Percentiles rank a stretch among this genome's conserved stretches.
Evolutionary conservation across 2,797 vertebrate genomes (phyloP).

Genomic region (Gallinago stenura): DNA sequence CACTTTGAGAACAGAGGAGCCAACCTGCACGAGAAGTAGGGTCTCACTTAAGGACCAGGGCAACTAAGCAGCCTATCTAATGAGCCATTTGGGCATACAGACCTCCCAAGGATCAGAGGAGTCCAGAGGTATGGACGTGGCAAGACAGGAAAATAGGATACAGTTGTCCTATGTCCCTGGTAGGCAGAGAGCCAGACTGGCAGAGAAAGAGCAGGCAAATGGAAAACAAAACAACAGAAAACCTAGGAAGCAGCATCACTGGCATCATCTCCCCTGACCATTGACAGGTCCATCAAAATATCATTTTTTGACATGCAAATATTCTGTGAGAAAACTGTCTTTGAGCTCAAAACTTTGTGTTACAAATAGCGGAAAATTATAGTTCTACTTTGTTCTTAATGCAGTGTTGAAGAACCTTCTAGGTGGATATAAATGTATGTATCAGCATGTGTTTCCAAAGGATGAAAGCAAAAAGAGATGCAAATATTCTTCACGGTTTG

Average conservation of each 20-base stretch:
- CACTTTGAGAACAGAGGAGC: background rate
- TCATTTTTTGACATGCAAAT: background rate
- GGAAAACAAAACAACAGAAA: background rate
- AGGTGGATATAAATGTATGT: background rate
- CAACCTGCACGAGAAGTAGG: background rate
- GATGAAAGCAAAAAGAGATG: background rate
- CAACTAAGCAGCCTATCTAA: background rate
- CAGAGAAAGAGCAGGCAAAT: background rate
- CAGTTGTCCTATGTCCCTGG: background rate
- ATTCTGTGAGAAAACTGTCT: background rate
- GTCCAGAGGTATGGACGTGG: rapidly evolving
- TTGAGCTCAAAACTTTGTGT: background rate
- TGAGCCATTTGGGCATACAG: background rate
- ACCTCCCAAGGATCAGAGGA: background rate
- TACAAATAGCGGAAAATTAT: background rate
- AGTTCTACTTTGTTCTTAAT: background rate
- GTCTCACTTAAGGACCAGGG: background rate
- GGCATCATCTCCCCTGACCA: background rate
- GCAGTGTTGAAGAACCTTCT: background rate
- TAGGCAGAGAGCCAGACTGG: background rate
- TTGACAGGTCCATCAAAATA: background rate
- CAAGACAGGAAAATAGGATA: background rate
- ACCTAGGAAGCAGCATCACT: background rate
- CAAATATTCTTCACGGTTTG: background rate
- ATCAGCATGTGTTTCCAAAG: background rate